A percentile compares a stretch with the other conserved stretches of the same genome.
phyloP scores from a whole-genome alignment of 2,113 vertebrate species.

The Sander vitreus region DNA sequence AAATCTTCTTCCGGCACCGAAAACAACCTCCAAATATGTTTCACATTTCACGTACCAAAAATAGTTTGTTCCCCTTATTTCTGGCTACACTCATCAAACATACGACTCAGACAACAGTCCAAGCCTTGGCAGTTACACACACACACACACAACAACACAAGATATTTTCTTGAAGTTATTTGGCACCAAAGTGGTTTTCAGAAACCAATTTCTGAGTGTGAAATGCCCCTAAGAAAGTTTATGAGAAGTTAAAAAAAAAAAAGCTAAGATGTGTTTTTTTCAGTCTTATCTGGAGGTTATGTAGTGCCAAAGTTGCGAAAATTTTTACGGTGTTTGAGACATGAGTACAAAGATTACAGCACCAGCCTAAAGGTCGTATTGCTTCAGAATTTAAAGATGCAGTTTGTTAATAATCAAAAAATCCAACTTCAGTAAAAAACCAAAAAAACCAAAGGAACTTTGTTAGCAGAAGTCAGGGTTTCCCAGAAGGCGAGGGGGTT shows the following conservation, averaged over 20 bases:
- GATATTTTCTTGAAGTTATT: conserved; percentile 18
- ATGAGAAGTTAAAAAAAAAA: background rate
- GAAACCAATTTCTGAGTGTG: background rate
- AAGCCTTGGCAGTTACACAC: background rate
- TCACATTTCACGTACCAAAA: conserved; percentile 59
- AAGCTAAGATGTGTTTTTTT: conserved; percentile 8
- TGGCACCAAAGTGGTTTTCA: conserved; percentile 44
- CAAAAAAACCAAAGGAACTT: too few relatives aligned
- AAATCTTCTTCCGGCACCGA: background rate
- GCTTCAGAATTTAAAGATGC: conserved; percentile 45
- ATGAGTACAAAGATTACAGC: background rate
- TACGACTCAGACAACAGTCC: background rate
- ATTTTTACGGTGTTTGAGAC: background rate
- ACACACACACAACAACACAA: background rate
- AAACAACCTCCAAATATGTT: conserved; percentile 8
- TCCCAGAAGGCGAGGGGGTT: background rate
- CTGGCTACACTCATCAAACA: conserved; percentile 12
- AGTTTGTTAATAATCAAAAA: conserved; percentile 19
- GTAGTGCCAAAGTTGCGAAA: background rate
- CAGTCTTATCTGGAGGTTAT: conserved; percentile 18
- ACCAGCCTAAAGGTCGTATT: conserved; percentile 14
- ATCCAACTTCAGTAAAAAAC: too few relatives aligned
- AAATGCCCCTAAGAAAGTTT: background rate
- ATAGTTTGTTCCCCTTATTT: background rate
- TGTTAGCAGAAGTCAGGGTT: background rate